Evolutionary conservation across 2,888 invertebrate species (phyloP).

Genomic region (Synanthedon vespiformis): DNA sequence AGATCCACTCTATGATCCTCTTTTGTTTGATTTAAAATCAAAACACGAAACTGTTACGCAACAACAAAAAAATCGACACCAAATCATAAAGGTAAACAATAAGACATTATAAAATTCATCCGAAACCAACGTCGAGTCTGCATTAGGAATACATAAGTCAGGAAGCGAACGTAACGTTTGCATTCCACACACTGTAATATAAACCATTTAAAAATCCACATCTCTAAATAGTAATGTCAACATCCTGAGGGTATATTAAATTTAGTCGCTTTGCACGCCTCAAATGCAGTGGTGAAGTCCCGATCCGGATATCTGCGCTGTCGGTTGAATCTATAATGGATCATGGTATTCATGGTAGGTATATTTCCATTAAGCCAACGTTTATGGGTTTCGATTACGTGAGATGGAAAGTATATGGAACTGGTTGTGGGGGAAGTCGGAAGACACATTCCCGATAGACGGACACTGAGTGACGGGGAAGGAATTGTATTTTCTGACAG

Average conservation of each 20-base stretch:
- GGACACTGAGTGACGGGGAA: not conserved
- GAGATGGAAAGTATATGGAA: not conserved
- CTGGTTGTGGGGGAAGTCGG: not conserved
- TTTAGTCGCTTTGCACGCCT: conserved; percentile 6
- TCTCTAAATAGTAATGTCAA: conserved; percentile 19
- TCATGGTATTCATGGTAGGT: not conserved
- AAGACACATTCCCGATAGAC: not conserved
- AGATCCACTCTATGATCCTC: no score
- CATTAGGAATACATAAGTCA: conserved; percentile 37
- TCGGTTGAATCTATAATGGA: conserved; percentile 10
- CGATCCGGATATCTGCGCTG: conserved; percentile 12
- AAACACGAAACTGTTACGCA: not conserved
- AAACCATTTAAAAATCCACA: conserved; percentile 37
- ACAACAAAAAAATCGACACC: not conserved
- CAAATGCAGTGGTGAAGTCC: conserved; percentile 1
- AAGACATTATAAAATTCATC: not conserved
- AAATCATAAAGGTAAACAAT: not conserved
- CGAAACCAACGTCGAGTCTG: conserved; percentile 6
- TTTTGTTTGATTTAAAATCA: not conserved
- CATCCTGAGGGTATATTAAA: conserved; percentile 18
- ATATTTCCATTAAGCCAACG: not conserved
- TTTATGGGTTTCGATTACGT: not conserved
- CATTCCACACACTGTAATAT: conserved; percentile 15
- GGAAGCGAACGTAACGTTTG: conserved; percentile 42
- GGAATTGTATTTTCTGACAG: not conserved